These are phyloP conservation scores for Sebastes itinus DNA, from an alignment of 2,797 vertebrate species.

Conservation along the genomic window DNA sequence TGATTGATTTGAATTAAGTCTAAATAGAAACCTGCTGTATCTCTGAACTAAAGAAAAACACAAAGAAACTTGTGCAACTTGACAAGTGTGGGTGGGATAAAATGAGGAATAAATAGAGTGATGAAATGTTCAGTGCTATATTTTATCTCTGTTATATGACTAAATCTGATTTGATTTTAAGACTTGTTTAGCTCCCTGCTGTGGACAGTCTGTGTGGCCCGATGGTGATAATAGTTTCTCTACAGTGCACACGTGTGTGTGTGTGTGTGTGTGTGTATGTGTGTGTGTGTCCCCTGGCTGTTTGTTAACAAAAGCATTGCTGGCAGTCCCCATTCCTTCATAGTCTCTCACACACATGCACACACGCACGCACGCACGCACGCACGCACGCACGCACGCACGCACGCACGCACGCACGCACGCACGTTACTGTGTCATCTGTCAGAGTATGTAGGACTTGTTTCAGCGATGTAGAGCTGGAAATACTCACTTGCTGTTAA, in stretches of 20 bases:
- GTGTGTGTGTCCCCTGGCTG: slow-evolving; percentile 10
- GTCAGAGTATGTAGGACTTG: slow-evolving; percentile 25
- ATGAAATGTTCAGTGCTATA: slow-evolving; percentile 1
- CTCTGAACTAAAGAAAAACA: neutral
- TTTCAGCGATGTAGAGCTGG: slow-evolving; percentile 14
- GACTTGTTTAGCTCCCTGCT: slow-evolving; percentile 10
- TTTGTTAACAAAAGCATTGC: slow-evolving; percentile 44
- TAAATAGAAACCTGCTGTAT: neutral
- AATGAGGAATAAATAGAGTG: slow-evolving; percentile 1
- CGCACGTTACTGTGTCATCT: slow-evolving; percentile 35
- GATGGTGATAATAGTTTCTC: slow-evolving; percentile 22
- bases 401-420: slow-evolving; percentile 3
- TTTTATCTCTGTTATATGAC: slow-evolving; percentile 3
- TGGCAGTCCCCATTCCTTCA: slow-evolving; percentile 36
- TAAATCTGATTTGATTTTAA: neutral
- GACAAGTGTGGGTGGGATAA: slow-evolving; percentile 16
- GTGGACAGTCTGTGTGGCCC: slow-evolving; percentile 9
- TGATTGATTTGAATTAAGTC: neutral
- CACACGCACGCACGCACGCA: slow-evolving; percentile 7
- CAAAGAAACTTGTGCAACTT: neutral
- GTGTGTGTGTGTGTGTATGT: neutral
- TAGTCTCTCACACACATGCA: slow-evolving; percentile 3
- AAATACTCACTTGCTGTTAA: slow-evolving; percentile 10
- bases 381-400: neutral
- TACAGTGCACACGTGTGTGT: slow-evolving; percentile 21